Evolutionary conservation across 2,113 vertebrate species (phyloP).

Genomic region (Myrmecophaga tridactyla): DNA sequence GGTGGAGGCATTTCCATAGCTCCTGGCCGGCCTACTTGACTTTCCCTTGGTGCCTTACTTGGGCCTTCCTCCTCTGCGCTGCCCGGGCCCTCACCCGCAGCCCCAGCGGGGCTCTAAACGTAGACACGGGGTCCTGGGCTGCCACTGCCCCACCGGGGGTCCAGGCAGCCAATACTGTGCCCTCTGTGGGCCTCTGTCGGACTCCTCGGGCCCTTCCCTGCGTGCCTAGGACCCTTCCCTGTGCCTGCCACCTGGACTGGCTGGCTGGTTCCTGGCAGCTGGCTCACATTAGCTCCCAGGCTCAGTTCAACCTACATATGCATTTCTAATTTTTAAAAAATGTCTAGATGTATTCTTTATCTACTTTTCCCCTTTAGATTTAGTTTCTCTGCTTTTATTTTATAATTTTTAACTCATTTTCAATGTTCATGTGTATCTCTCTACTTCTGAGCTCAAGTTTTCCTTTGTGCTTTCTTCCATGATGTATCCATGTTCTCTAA

Average conservation of each 20-base stretch:
- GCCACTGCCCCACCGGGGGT: conserved; percentile 82
- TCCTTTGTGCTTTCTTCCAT: background rate
- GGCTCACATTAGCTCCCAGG: background rate
- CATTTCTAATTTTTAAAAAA: background rate
- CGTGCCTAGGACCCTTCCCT: no score
- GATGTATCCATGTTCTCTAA: background rate
- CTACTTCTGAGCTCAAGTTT: background rate
- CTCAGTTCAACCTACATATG: background rate
- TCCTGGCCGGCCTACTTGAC: conserved; percentile 96
- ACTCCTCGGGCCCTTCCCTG: conserved; percentile 71
- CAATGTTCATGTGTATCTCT: background rate
- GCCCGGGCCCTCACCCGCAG: conserved; percentile 66
- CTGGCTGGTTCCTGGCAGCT: conserved; percentile 48
- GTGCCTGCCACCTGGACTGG: conserved; percentile 67
- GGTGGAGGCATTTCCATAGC: conserved; percentile 92
- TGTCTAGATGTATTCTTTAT: background rate
- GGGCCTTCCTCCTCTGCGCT: conserved; percentile 85
- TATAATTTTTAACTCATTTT: background rate
- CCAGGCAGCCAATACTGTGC: conserved; percentile 70
- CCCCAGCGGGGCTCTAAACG: conserved; percentile 89
- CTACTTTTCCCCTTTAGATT: background rate
- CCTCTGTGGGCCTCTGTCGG: conserved; percentile 73
- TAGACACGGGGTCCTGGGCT: conserved; percentile 90
- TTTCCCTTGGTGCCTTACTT: conserved; percentile 91
- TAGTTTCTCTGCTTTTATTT: background rate